Evolutionary conservation across 1,140 invertebrate species (phyloP).

Genomic region (Hyposmocoma kahamanoa): DNA sequence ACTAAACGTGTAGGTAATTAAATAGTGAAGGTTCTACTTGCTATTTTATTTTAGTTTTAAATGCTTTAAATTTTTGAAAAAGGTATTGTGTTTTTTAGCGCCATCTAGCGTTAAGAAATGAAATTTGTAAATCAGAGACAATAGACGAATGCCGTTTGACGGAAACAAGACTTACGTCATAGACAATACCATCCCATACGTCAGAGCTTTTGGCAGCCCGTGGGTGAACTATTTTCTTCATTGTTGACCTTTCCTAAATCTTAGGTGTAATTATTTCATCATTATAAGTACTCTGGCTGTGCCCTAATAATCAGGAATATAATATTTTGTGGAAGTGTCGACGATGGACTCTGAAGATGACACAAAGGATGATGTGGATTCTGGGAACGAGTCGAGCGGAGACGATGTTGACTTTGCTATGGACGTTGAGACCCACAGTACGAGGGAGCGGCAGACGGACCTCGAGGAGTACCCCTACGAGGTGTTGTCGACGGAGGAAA

Average conservation of each 20-base stretch:
- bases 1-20: too few species aligned
- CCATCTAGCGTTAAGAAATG: too few species aligned
- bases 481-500: slow-evolving; percentile 95
- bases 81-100: too few species aligned
- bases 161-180: slow-evolving; percentile 21
- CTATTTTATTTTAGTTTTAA: too few species aligned
- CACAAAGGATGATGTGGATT: slow-evolving; percentile 90
- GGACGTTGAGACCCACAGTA: slow-evolving; percentile 88
- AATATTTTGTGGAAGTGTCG: slow-evolving; percentile 41
- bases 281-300: slow-evolving; percentile 57
- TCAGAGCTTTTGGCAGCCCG: slow-evolving; percentile 72
- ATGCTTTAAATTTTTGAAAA: too few species aligned
- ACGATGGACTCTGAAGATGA: slow-evolving; percentile 94
- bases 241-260: slow-evolving; percentile 75
- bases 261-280: slow-evolving; percentile 73
- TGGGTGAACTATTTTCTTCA: slow-evolving; percentile 74
- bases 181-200: slow-evolving; percentile 49
- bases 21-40: too few species aligned
- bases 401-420: slow-evolving; percentile 93
- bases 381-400: slow-evolving; percentile 92
- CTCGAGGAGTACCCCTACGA: slow-evolving; percentile 94
- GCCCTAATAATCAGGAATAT: slow-evolving; percentile 49
- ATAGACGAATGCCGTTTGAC: not conserved
- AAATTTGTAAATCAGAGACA: slow-evolving; percentile 12
- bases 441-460: slow-evolving; percentile 84